Base-by-base conservation (phyloP, 2,113 vertebrate genomes). In the Ursus arctos region DNA sequence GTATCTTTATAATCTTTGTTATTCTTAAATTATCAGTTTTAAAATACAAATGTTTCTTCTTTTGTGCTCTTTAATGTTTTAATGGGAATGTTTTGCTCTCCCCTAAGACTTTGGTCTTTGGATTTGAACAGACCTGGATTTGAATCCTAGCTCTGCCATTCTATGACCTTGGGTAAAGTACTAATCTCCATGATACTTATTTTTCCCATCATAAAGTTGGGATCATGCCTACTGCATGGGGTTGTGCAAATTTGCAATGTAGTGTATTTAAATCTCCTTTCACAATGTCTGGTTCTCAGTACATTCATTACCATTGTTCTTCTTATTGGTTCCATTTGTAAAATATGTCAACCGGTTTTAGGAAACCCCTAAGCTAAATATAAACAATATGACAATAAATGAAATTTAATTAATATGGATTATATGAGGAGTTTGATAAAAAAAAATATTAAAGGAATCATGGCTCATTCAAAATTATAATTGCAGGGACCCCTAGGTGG, bases 401-500 rank as follows among this genome's bases (percentile, higher is more conserved):
- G 80, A 12, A 65, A 92, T 69, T 47, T 85, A 74, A 74, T 97
- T 51, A 12, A 79, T 89, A 71, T 76, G 57, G 16, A 36, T 96
- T 95, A 47, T 43, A 33, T 82, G 94, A 92, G 65, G 31, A 71
- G 67, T 83, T 97, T 94, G 88, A 40, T 76, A 16, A 87, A 69
- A 69, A 90, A 90, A 90, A 85, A 57, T 31, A 12, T 87, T 98
- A 80, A 67, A 84, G 84, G 33, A 98, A 96, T 84, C 69, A 93
- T 85, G 40, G 26, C 49, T 96, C 80, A 4, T 87, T 94, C 96
- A 96, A 94, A 96, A 96, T 98, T 69, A 69, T 18, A 69, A n/a
- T 69, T 69, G 65, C 16, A 69, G 65, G 65, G 33, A 33, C 33
- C 15, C 33, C 16, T 69, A 16, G 7, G 33, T n/a, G 65, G 65